Conservation (phyloP, 1,140 invertebrate species). For the Charaxes varanes region DNA sequence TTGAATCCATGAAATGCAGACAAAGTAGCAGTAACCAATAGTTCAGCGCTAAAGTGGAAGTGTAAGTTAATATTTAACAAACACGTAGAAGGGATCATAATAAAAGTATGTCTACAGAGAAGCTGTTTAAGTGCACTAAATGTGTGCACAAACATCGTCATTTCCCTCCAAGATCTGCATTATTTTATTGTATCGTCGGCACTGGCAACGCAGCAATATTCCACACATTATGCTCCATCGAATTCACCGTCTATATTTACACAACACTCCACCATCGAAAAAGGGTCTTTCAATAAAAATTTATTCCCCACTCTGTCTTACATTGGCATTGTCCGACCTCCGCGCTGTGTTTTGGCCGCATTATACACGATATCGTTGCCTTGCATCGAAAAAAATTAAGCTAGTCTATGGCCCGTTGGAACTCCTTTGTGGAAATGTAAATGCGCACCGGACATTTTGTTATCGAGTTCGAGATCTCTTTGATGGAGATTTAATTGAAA, state of each 20-base stretch:
- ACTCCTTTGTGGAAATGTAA: constrained; percentile 42
- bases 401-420: constrained; percentile 29
- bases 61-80: too few species aligned
- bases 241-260: constrained; percentile 56
- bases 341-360: constrained; percentile 45
- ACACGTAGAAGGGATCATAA: too few species aligned
- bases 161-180: constrained; percentile 15
- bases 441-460: constrained; percentile 56
- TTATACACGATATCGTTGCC: constrained; percentile 44
- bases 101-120: neutral
- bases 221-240: constrained; percentile 52
- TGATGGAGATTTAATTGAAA: constrained; percentile 53
- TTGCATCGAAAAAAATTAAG: constrained; percentile 40
- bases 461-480: constrained; percentile 43
- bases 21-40: too few species aligned
- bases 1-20: too few species aligned
- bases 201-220: constrained; percentile 45
- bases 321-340: constrained; percentile 46
- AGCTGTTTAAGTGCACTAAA: neutral
- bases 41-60: too few species aligned
- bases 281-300: constrained; percentile 70
- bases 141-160: neutral
- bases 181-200: constrained; percentile 39
- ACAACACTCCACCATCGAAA: constrained; percentile 57
- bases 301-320: constrained; percentile 61